phyloP scores from a whole-genome alignment of 2,797 vertebrate genomes.

The Myiotriccus ornatus region DNA sequence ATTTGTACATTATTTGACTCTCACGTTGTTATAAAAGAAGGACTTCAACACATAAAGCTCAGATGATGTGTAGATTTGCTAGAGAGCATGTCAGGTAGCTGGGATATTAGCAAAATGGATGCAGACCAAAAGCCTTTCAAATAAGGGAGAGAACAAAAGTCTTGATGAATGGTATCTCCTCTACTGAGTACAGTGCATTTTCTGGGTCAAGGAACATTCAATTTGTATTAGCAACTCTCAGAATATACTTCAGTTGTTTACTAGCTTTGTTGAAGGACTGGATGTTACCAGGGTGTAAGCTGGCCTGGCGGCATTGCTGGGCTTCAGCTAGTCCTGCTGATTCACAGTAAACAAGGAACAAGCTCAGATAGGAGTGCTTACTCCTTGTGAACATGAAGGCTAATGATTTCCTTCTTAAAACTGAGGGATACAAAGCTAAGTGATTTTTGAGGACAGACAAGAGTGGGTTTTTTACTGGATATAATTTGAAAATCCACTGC shows the following conservation, averaged over 20 bases:
- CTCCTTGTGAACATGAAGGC: not conserved
- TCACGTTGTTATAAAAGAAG: not conserved
- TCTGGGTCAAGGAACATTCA: conserved; percentile 6
- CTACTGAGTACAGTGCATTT: not conserved
- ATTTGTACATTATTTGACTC: not conserved
- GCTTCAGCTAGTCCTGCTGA: not conserved
- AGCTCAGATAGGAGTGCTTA: not conserved
- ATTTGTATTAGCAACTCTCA: not conserved
- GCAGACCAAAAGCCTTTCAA: conserved; percentile 12
- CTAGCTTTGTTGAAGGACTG: not conserved
- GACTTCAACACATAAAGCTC: not conserved
- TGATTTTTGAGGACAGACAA: not conserved
- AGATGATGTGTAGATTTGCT: not conserved
- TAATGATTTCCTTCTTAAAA: not conserved
- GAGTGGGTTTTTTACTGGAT: not conserved
- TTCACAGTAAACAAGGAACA: not conserved
- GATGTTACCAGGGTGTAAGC: not conserved
- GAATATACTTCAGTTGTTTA: not conserved
- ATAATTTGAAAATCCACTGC: not conserved
- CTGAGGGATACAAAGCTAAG: not conserved
- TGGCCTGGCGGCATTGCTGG: not conserved
- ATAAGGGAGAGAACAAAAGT: not conserved
- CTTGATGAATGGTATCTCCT: not conserved
- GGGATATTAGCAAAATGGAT: not conserved
- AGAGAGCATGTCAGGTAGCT: not conserved